Conservation (phyloP, 2,797 vertebrate genomes). For the Myotis daubentonii region DNA sequence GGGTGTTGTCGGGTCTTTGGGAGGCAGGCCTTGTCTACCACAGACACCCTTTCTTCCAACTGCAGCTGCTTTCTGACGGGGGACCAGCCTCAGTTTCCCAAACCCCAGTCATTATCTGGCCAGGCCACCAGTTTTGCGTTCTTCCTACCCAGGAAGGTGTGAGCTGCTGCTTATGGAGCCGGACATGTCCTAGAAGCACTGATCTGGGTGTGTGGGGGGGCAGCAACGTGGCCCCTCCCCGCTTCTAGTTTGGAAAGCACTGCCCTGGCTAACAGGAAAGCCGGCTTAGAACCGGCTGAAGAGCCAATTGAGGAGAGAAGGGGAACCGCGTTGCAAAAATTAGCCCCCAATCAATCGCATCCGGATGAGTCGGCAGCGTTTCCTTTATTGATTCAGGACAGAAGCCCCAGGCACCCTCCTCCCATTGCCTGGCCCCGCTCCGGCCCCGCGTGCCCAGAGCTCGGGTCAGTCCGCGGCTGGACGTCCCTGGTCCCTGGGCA, state of each 20-base stretch:
- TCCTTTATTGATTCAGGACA: constrained; percentile 52
- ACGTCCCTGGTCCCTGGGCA: not conserved
- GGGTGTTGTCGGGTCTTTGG: not conserved
- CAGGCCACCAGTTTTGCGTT: not conserved
- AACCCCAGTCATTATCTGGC: not conserved
- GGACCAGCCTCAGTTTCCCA: not conserved
- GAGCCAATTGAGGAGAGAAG: not conserved
- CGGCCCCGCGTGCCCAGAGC: not conserved
- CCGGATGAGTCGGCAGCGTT: not conserved
- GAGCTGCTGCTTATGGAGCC: not conserved
- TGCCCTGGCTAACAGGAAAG: not conserved
- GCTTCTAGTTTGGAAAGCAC: not conserved
- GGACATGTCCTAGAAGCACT: not conserved
- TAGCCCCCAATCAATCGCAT: not conserved
- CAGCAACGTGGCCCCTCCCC: not conserved
- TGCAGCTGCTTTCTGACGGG: not conserved
- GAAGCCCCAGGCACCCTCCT: no score
- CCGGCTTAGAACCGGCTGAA: not conserved
- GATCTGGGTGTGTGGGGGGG: not conserved
- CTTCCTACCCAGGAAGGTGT: not conserved
- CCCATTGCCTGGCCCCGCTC: not conserved
- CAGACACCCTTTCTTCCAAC: not conserved
- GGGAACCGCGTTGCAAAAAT: not conserved
- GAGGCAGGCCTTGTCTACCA: not conserved
- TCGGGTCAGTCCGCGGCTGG: no score